Conservation (phyloP, 2,797 vertebrate species). For the Pseudomugil tenellus region DNA sequence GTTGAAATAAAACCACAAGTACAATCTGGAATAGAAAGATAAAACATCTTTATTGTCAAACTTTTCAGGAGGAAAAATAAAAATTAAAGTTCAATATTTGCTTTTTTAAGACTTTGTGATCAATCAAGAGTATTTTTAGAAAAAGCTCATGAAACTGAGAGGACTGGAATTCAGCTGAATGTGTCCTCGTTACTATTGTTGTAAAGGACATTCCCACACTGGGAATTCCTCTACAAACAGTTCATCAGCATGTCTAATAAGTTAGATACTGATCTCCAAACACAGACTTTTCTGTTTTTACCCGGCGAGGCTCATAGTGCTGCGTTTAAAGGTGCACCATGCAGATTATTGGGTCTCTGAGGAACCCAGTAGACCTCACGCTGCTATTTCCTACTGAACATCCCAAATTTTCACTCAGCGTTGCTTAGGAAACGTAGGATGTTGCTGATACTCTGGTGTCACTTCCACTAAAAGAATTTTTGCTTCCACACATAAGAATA, state of each 20-base stretch:
- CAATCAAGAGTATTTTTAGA: conserved; percentile 19
- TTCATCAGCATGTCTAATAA: conserved; percentile 35
- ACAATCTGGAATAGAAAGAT: conserved; percentile 55
- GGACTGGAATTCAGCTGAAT: no score
- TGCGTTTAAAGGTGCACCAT: conserved; percentile 4
- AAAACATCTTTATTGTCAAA: conserved; percentile 54
- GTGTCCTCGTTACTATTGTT: neutral
- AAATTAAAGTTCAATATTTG: conserved; percentile 12
- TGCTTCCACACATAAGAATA: no score
- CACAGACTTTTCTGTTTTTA: conserved; percentile 3
- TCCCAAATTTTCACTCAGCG: neutral
- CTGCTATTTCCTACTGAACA: neutral
- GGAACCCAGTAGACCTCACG: neutral
- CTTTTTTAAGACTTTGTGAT: no score
- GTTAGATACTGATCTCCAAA: conserved; percentile 10
- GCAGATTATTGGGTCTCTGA: neutral
- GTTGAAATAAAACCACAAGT: conserved; percentile 51
- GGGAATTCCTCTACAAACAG: conserved; percentile 25
- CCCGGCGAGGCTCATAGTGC: conserved; percentile 12
- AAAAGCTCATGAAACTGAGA: no score
- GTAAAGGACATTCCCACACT: conserved; percentile 42
- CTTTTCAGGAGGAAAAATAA: conserved; percentile 19
- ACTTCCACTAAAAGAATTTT: neutral
- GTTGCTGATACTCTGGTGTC: neutral
- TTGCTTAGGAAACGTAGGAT: neutral